Base-by-base conservation (phyloP, 2,113 vertebrate species). In the Vidua chalybeata region DNA sequence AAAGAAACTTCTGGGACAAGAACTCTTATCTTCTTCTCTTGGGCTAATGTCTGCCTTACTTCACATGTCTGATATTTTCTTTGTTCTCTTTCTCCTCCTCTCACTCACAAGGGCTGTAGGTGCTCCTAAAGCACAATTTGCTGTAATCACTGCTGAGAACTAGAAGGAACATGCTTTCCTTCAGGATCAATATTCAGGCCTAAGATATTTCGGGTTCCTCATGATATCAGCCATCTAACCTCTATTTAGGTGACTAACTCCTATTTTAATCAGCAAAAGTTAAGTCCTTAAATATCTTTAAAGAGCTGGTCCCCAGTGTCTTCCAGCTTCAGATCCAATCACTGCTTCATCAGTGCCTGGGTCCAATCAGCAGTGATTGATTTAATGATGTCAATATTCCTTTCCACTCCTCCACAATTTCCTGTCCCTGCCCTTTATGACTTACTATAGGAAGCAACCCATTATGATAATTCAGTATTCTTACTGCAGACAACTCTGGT, bases 331-430 rank as follows among this genome's bases (percentile, higher is more conserved):
- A 92, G 96, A 90, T 84, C 88, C 88, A 95, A 94, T 94, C 93
- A 94, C 83, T 37, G 37, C 39, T 89, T 94, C 92, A 96, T 97
- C 88, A 94, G 80, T 10, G 85, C 49, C 80, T 94, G 86, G 94
- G 52, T 91, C 96, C 96, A 96, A 94, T 96, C 96, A 96, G 88
- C 73, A 94, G 69, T 96, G 96, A 97, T 93, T 94, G 94, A 95
- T 94, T 97, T 96, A 97, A 97, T 93, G 92, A 93, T 92, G 94
- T 96, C 94, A 95, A 90, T 95, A 95, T 95, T 95, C 88, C 76
- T 84, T 94, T 92, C 90, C 92, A 96, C 93, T 95, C 95, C 85
- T 92, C 83, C 92, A 58, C 66, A 82, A 93, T 94, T 94, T 97
- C 94, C 94, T 92, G 92, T 92, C 73, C 88, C 86, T 96, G 77